phyloP scores from a whole-genome alignment of 2,113 vertebrate species.

The Corythornis vintsioides region DNA sequence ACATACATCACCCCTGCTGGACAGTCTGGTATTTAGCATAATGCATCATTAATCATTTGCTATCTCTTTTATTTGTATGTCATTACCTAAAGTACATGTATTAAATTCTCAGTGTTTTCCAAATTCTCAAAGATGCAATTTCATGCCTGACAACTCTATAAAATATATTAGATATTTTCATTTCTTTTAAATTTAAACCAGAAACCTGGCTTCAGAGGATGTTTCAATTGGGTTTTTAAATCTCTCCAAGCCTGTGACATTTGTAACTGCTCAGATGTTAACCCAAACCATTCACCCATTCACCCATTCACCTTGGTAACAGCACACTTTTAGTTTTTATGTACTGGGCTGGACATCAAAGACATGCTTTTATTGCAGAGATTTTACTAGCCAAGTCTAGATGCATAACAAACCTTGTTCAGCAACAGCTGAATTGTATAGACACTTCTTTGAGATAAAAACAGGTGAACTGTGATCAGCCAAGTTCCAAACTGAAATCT shows the following conservation, averaged over 20 bases:
- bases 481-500: background rate
- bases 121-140: slow-evolving; percentile 29
- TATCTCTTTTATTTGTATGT: slow-evolving; percentile 44
- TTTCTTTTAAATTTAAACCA: slow-evolving; percentile 71
- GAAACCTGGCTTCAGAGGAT: slow-evolving; percentile 47
- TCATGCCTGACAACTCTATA: slow-evolving; percentile 55
- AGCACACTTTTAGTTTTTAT: slow-evolving; percentile 69
- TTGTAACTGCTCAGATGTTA: slow-evolving; percentile 60
- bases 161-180: slow-evolving; percentile 54
- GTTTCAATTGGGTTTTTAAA: slow-evolving; percentile 44
- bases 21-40: background rate
- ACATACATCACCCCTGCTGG: background rate
- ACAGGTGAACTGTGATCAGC: slow-evolving; percentile 47
- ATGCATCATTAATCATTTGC: slow-evolving; percentile 1
- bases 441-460: background rate
- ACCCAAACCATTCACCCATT: slow-evolving; percentile 66
- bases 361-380: slow-evolving; percentile 56
- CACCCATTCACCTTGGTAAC: slow-evolving; percentile 69
- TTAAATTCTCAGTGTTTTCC: slow-evolving; percentile 17
- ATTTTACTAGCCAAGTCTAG: slow-evolving; percentile 58
- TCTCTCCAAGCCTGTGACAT: slow-evolving; percentile 57
- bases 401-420: slow-evolving; percentile 14
- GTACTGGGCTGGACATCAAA: slow-evolving; percentile 73
- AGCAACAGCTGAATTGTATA: background rate
- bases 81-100: slow-evolving; percentile 19